Evolutionary conservation across 1,140 invertebrate genomes (phyloP), one percentile per base, ranked within the genome.

Genomic region (Drosophila pallidifrons): DNA sequence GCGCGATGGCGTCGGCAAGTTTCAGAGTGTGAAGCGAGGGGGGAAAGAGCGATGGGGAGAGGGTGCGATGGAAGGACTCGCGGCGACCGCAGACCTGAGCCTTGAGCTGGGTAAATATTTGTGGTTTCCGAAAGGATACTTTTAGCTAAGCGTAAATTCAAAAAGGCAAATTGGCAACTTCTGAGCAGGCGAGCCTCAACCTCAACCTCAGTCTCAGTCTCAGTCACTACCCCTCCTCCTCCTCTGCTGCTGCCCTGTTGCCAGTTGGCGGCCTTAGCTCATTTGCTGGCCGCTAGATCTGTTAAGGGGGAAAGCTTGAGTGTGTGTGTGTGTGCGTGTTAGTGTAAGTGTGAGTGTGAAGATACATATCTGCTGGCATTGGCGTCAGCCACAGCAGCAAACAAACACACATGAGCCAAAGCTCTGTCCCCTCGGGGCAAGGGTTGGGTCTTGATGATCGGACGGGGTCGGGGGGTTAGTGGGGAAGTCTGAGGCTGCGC

Each of bases 91-190:
- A 90, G 87, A 90, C 82, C 87, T 86, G 87, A 75, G 87, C 87
- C 87, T 90, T 90, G 86, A 90, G 86, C 86, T 81, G 82, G 86
- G 87, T 91, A 90, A 90, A 90, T 90, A 90, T 90, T 90, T 90
- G 87, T 90, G 87, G 87, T 90, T 90, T 78, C 72, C 79, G 76
- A 90, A 90, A 90, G 87, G 87, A 90, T 90, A 91, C 87, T 90
- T 79, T 82, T 86, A 82, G 81, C 86, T 90, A 82, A 90, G 86
- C 86, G 86, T 90, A 90, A 86, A 90, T 86, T 90, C 86, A 90
- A 90, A 90, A 90, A 90, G 86, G 86, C 86, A 90, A 90, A 89
- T 89, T 89, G 85, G 85, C 86, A 89, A 89, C 85, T 89, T 89
- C 59, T 75, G 77, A 81, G 74, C 78, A 54, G 59, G 52, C 30